Evolutionary conservation across 2,888 invertebrate genomes (phyloP).

Genomic region (Protonemura montana): DNA sequence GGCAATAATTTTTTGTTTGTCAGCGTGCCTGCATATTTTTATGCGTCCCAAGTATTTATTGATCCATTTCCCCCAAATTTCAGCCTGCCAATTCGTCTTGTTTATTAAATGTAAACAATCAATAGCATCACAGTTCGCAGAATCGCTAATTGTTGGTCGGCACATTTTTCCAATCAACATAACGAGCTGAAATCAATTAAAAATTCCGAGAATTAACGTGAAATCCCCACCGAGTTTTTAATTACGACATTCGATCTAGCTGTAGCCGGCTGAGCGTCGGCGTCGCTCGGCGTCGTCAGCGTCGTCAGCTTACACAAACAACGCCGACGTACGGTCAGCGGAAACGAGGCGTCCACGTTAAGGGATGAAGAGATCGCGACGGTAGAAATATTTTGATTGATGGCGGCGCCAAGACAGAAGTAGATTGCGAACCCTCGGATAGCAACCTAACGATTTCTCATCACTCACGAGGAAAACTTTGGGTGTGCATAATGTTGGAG

Average conservation of each 20-base stretch:
- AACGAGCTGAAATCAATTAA: neutral
- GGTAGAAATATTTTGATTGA: conserved; percentile 25
- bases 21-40: no score
- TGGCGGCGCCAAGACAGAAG: conserved; percentile 29
- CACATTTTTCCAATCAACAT: neutral
- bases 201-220: neutral
- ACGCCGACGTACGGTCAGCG: neutral
- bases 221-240: neutral
- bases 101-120: no score
- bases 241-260: neutral
- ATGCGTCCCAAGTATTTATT: no score
- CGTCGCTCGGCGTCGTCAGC: neutral
- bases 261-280: neutral
- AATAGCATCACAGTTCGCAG: neutral
- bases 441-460: conserved; percentile 43
- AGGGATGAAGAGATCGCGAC: conserved; percentile 33
- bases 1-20: no score
- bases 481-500: neutral
- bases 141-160: neutral
- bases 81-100: no score
- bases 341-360: neutral
- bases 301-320: no score
- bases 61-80: no score
- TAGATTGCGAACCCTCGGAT: conserved; percentile 29
- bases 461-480: conserved; percentile 40